A percentile compares a stretch with the other conserved stretches of the same genome.
Conservation (phyloP, 2,888 invertebrate species). For the Cosmopolites sordidus region DNA sequence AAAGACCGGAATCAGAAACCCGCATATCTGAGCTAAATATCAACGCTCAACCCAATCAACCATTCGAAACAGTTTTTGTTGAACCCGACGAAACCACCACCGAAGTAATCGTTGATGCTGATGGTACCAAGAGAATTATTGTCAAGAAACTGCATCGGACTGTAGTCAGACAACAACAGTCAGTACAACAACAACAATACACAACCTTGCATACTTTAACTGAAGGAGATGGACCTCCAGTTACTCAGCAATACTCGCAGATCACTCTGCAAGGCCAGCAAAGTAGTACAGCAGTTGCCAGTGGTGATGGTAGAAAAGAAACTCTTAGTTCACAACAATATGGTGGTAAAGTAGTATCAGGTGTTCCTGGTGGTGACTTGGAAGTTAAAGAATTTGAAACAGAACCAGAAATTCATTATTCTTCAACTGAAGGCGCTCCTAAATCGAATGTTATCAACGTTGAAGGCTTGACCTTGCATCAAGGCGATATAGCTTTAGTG, state of each 20-base stretch:
- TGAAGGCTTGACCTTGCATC: conserved; percentile 45
- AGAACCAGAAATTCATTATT: conserved; percentile 57
- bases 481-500: conserved; percentile 47
- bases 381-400: conserved; percentile 63
- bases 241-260: conserved; percentile 51
- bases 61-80: conserved; percentile 76
- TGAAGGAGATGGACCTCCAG: conserved; percentile 55
- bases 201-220: conserved; percentile 54
- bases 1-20: conserved; percentile 49
- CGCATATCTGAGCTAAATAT: conserved; percentile 67
- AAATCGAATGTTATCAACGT: conserved; percentile 48
- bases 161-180: conserved; percentile 62
- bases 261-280: conserved; percentile 64
- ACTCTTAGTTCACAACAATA: conserved; percentile 60
- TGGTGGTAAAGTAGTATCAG: conserved; percentile 60
- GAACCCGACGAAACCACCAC: conserved; percentile 82
- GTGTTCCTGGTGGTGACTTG: conserved; percentile 60
- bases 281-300: conserved; percentile 55
- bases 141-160: conserved; percentile 70
- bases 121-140: conserved; percentile 76
- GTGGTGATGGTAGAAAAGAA: conserved; percentile 60
- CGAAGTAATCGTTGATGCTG: conserved; percentile 74
- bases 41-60: conserved; percentile 64
- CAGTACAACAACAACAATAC: conserved; percentile 60
- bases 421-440: conserved; percentile 55